Percentiles rank a stretch among this genome's conserved stretches.
These are phyloP conservation scores for Hassar affinis DNA, from an alignment of 2,113 vertebrate genomes.

Conservation along the genomic window DNA sequence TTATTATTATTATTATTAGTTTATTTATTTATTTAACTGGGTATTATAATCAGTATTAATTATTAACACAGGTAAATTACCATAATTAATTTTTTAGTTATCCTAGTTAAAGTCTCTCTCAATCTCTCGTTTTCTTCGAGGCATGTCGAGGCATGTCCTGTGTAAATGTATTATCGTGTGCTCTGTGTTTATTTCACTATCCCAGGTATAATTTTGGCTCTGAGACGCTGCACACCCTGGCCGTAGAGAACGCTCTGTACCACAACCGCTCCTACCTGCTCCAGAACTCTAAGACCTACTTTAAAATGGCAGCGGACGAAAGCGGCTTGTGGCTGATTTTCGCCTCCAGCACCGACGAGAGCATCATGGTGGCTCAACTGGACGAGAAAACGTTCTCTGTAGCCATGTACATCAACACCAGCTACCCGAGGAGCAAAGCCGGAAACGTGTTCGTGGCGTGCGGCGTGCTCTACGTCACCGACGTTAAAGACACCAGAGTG, in stretches of 20 bases:
- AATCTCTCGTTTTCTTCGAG: too few species aligned
- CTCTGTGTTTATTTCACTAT: neutral
- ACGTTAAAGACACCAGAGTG: constrained; percentile 83
- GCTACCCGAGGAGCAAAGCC: constrained; percentile 87
- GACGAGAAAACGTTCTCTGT: constrained; percentile 83
- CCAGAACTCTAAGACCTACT: constrained; percentile 92
- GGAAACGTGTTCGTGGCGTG: constrained; percentile 89
- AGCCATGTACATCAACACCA: constrained; percentile 79
- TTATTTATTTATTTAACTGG: too few species aligned
- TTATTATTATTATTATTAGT: too few species aligned
- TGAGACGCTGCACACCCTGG: constrained; percentile 67
- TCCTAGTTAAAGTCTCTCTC: too few species aligned
- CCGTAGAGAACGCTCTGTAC: constrained; percentile 80
- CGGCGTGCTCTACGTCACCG: constrained; percentile 88
- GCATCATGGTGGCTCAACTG: constrained; percentile 83
- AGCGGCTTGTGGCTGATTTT: constrained; percentile 92
- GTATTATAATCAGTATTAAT: too few species aligned
- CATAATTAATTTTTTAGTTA: too few species aligned
- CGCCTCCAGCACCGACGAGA: constrained; percentile 81
- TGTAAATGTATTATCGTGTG: too few species aligned
- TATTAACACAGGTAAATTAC: too few species aligned
- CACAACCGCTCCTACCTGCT: constrained; percentile 87
- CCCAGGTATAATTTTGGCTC: constrained; percentile 80
- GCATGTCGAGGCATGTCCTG: too few species aligned
- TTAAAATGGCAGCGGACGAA: constrained; percentile 89